These are phyloP conservation scores for Columba livia DNA, from an alignment of 2,113 vertebrate species.

Conservation along the genomic window DNA sequence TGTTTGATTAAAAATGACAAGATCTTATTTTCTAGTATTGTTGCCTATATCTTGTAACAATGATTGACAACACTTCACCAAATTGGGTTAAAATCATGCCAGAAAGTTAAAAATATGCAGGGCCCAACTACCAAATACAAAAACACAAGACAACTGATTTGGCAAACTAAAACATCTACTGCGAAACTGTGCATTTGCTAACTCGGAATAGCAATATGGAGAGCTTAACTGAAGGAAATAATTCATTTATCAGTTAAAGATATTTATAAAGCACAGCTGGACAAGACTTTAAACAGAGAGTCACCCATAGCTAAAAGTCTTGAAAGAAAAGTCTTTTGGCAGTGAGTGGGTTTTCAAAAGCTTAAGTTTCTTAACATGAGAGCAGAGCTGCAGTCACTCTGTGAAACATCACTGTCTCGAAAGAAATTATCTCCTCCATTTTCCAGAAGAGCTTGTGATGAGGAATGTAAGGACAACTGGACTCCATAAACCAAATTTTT, in stretches of 20 bases:
- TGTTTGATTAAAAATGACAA: conserved; percentile 39
- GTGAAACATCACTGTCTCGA: conserved; percentile 6
- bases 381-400: neutral
- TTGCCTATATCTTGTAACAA: neutral
- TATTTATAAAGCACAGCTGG: conserved; percentile 54
- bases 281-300: conserved; percentile 17
- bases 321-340: conserved; percentile 21
- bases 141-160: neutral
- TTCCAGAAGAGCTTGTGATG: neutral
- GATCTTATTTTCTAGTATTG: conserved; percentile 5
- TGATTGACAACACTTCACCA: conserved; percentile 5
- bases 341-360: conserved; percentile 11
- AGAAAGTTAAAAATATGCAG: neutral
- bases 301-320: conserved; percentile 1
- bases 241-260: conserved; percentile 33
- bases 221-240: conserved; percentile 20
- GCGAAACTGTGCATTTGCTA: neutral
- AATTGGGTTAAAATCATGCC: neutral
- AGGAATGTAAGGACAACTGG: neutral
- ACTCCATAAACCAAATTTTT: neutral
- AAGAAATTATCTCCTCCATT: neutral
- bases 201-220: neutral
- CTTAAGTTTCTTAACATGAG: neutral
- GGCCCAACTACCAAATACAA: neutral
- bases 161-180: neutral